A percentile compares a stretch with the other conserved stretches of the same genome.
These are phyloP conservation scores for Anaspis maculata DNA, from an alignment of 2,888 invertebrate genomes.

Conservation along the genomic window DNA sequence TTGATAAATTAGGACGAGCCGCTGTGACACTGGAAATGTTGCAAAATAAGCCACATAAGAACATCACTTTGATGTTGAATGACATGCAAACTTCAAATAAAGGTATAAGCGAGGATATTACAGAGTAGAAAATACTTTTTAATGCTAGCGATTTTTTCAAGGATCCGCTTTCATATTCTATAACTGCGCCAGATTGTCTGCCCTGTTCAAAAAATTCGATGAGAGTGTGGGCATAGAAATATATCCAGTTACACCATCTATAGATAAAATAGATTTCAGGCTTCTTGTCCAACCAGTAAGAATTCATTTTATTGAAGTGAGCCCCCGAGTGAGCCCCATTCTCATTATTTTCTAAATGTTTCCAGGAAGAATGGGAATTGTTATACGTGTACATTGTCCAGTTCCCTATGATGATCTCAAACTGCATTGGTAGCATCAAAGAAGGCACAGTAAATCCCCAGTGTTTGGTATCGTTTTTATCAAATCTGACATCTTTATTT, in stretches of 20 bases:
- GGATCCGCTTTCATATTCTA: conserved; percentile 70
- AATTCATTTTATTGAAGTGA: too few species aligned
- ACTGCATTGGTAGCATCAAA: conserved; percentile 45
- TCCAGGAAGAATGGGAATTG: conserved; percentile 71
- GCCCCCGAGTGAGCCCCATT: too few species aligned
- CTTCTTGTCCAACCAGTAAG: conserved; percentile 58
- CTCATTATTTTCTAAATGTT: conserved; percentile 19
- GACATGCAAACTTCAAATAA: conserved; percentile 25
- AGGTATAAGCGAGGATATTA: conserved; percentile 14
- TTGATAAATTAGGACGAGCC: conserved; percentile 55
- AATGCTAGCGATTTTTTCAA: conserved; percentile 29
- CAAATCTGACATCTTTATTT: conserved; percentile 54
- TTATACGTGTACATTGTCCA: conserved; percentile 59
- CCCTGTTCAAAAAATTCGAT: conserved; percentile 56
- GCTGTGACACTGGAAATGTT: conserved; percentile 60
- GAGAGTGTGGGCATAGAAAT: conserved; percentile 46
- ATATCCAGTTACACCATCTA: conserved; percentile 53
- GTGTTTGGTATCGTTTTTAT: conserved; percentile 55
- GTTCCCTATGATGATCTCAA: conserved; percentile 53
- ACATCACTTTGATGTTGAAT: conserved; percentile 46
- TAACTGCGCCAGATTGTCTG: conserved; percentile 65
- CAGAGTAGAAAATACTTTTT: conserved; percentile 3
- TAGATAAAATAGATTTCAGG: conserved; percentile 53
- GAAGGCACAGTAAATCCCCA: conserved; percentile 54
- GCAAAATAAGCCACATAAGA: conserved; percentile 55